Conservation (phyloP, 2,113 vertebrate genomes). For the Apteryx mantelli region DNA sequence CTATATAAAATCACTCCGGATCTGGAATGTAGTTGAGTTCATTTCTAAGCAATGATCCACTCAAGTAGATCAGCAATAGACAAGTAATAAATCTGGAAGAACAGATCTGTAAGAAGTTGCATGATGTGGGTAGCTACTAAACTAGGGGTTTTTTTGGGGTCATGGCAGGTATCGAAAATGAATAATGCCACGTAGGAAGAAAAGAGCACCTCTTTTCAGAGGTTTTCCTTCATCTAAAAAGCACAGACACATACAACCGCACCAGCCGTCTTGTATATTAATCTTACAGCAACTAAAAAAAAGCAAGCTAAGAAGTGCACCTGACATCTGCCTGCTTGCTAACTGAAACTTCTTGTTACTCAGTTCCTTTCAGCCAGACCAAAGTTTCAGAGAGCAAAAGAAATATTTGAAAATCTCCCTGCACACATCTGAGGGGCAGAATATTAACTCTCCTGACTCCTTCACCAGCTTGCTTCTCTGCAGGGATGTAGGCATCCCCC, state of each 20-base stretch:
- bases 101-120: rapidly evolving
- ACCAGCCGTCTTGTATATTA: neutral
- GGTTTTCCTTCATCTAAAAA: neutral
- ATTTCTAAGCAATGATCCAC: too few species aligned
- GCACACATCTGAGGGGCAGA: rapidly evolving
- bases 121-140: rapidly evolving
- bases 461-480: rapidly evolving
- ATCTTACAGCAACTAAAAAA: neutral
- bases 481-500: rapidly evolving
- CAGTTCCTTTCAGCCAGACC: neutral
- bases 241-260: neutral
- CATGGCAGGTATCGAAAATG: rapidly evolving
- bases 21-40: rapidly evolving
- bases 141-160: rapidly evolving
- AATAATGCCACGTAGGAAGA: rapidly evolving
- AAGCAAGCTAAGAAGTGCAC: neutral
- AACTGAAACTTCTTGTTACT: neutral
- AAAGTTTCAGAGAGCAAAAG: neutral
- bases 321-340: slow-evolving; percentile 3
- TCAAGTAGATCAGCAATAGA: too few species aligned
- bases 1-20: rapidly evolving
- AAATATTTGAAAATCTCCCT: neutral
- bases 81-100: too few species aligned
- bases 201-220: rapidly evolving
- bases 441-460: rapidly evolving